Evolutionary conservation across 2,888 invertebrate genomes (phyloP), one percentile per base, ranked within the genome.

Genomic region (Polyommatus iphigenia): DNA sequence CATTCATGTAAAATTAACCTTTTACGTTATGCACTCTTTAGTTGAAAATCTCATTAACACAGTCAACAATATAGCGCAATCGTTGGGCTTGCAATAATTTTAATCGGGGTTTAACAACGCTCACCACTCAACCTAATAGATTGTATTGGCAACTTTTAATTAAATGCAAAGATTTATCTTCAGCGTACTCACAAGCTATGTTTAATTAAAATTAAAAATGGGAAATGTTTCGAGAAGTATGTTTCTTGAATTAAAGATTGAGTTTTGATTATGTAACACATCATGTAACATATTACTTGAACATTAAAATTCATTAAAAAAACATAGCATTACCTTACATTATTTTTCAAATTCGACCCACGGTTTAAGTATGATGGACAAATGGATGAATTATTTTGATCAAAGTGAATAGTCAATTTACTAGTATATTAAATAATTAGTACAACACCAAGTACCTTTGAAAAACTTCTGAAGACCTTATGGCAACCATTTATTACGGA

Each of bases 61-160:
- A 8, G 59, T n/a, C 6, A 59, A 59, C 18, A 62, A 62, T 24
- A 24, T 46, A 10, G 46, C 10, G 4, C 24, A 7, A 13, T 59
- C 10, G 20, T 59, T 20, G 59, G 20, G 59, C 59, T 20, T 62
- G 59, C 24, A 62, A 13, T 24, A 24, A 62, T 62, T 62, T 62
- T 62, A 62, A 13, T 62, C 3, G 10, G 20, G 20, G 10, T 24
- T 7, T 7, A 59, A 20, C 62, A 20, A 20, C 7, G 24, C 67
- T 32, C 29, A 6, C 29, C 29, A 67, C 67, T 29, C 29, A 29
- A 29, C 29, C 1, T 29, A 67, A 67, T 67, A 67, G 29, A 18
- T 18, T 67, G 7, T 67, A 67, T 67, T 67, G 29, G 67, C 29
- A 67, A 32, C 67, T 20, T 24, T 67, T 67, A 67, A 67, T 67